Evolutionary conservation across 2,113 vertebrate genomes (phyloP).

Genomic region (Pristiophorus japonicus): DNA sequence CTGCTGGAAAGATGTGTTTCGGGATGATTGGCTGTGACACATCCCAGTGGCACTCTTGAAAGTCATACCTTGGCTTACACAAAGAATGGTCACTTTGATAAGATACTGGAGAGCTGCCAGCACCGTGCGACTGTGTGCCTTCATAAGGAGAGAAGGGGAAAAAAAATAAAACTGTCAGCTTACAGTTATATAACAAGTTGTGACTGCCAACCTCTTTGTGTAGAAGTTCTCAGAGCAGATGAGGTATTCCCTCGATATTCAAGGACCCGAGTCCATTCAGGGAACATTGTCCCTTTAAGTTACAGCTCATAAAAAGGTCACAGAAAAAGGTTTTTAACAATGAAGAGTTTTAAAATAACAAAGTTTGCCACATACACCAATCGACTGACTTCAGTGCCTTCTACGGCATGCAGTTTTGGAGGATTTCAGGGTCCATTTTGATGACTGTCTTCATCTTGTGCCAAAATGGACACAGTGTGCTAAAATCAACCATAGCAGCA

Average conservation of each 20-base stretch:
- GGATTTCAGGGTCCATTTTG: constrained; percentile 2
- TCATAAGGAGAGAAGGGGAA: background rate
- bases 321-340: background rate
- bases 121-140: background rate
- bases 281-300: background rate
- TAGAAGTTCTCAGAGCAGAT: constrained; percentile 10
- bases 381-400: background rate
- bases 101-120: constrained; percentile 6
- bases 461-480: background rate
- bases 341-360: background rate
- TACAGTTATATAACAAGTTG: background rate
- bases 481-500: background rate
- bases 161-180: constrained; percentile 31
- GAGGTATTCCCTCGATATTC: constrained; percentile 14
- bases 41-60: constrained; percentile 22
- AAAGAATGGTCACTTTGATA: constrained; percentile 10
- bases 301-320: background rate
- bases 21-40: background rate
- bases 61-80: background rate
- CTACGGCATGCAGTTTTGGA: background rate
- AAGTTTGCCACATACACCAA: background rate
- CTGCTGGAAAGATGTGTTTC: background rate
- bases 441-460: background rate
- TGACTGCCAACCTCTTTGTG: background rate
- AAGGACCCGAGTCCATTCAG: background rate